phyloP scores from a whole-genome alignment of 1,140 invertebrate species.

The Megathymus violae region DNA sequence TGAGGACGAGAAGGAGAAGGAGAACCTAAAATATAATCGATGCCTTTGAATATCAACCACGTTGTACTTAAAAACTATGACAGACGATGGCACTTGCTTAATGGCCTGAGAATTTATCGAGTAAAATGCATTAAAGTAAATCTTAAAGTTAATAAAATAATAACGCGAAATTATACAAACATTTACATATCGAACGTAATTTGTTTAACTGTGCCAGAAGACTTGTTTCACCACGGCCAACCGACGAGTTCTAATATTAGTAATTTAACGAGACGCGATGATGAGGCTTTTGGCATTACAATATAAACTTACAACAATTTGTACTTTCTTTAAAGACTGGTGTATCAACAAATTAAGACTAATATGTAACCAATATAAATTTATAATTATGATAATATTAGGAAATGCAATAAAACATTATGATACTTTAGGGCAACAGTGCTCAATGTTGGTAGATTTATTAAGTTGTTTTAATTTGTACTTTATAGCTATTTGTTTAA shows the following conservation, averaged over 20 bases:
- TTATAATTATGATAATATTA: no score
- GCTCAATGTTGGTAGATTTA: no score
- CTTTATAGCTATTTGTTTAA: no score
- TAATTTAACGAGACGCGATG: no score
- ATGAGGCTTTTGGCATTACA: no score
- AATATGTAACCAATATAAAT: no score
- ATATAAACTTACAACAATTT: no score
- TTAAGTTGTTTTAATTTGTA: no score
- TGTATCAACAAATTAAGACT: no score
- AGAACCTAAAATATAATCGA: constrained; percentile 66
- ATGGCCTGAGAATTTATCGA: constrained; percentile 82
- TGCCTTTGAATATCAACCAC: constrained; percentile 67
- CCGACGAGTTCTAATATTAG: neutral
- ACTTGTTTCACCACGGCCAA: constrained; percentile 11
- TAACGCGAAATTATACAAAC: constrained; percentile 77
- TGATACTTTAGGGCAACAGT: no score
- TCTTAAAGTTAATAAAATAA: constrained; percentile 62
- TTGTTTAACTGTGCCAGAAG: constrained; percentile 60
- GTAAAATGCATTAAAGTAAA: constrained; percentile 81
- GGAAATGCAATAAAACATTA: no score
- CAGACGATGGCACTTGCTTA: constrained; percentile 81
- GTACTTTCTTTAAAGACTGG: no score
- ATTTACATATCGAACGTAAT: constrained; percentile 76
- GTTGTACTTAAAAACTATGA: constrained; percentile 76
- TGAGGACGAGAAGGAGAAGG: constrained; percentile 36